Base-by-base conservation (phyloP, 2,113 vertebrate species). In the Corynorhinus townsendii region DNA sequence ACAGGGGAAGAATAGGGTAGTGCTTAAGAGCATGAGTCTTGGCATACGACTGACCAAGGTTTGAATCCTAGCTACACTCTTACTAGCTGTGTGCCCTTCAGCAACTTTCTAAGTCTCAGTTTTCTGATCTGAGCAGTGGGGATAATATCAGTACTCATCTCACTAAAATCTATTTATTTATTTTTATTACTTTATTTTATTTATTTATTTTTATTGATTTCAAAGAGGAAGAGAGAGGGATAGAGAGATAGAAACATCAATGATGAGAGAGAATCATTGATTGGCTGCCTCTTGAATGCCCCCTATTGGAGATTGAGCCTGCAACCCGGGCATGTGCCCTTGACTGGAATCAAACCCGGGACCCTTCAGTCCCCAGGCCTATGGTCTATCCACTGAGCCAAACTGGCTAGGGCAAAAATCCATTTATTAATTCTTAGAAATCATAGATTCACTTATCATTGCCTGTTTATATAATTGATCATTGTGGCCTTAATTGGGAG, bases 161-260 rank as follows among this genome's bases (percentile, higher is more conserved):
- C 38, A 33, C 11, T 91, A 82, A 90, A 96, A 91, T 52, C 7
- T 40, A 89, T 72, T 85, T 91, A 72, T 94, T 94, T 77, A 66
- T 76, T 68, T 56, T 49, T 43, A 47, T 54, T 59, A 59, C 24
- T 59, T 59, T 59, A 54, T 49, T 49, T 49, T 49, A 12, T 47
- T 47, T 47, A 54, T 56, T 56, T 56, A 56, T 59, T 59, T 26
- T 59, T 59, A 26, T 59, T 59, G 56, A 26, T 59, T 59, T 59
- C 56, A 59, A 59, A 59, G 56, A 59, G 56, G 10, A 59, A 59
- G 56, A 26, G 22, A 59, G 56, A 59, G 56, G 56, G 22, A 59
- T 59, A 59, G 56, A 59, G 56, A 59, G 54, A 56, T 56, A 56
- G 56, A 59, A 59, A 59, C 56, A 59, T 59, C 56, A 59, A 59